Percentiles rank a stretch among this genome's conserved stretches.
Conservation (phyloP, 2,888 invertebrate species). For the Seira musarum region DNA sequence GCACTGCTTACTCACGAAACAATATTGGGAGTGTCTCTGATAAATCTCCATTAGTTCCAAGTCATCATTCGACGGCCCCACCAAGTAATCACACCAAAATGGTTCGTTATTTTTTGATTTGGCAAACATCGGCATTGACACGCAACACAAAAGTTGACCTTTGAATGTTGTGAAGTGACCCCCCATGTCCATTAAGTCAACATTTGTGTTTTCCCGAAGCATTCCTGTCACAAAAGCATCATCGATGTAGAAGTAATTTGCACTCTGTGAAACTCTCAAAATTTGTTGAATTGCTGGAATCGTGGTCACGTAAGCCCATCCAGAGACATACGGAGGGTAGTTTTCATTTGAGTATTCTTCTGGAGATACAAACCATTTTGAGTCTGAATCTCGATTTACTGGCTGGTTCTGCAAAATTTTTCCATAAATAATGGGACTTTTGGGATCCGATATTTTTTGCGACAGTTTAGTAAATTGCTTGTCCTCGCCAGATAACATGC, state of each 20-base stretch:
- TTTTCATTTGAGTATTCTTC: constrained; percentile 77
- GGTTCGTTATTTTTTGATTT: constrained; percentile 39
- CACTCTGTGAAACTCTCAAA: constrained; percentile 72
- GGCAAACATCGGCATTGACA: constrained; percentile 75
- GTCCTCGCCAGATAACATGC: constrained; percentile 71
- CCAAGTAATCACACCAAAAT: constrained; percentile 78
- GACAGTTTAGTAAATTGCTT: constrained; percentile 18
- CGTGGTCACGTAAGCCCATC: constrained; percentile 88
- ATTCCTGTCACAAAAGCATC: constrained; percentile 90
- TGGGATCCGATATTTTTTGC: background rate
- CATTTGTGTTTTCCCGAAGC: constrained; percentile 77
- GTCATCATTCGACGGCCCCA: constrained; percentile 86
- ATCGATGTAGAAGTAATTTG: constrained; percentile 93
- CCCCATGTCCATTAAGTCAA: constrained; percentile 77
- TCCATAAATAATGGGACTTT: constrained; percentile 73
- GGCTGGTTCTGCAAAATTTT: constrained; percentile 79
- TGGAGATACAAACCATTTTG: constrained; percentile 86
- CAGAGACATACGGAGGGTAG: constrained; percentile 86
- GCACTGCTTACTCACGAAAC: constrained; percentile 76
- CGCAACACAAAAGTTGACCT: constrained; percentile 83
- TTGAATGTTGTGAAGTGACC: constrained; percentile 81
- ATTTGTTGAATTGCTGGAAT: constrained; percentile 78
- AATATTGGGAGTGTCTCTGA: constrained; percentile 77
- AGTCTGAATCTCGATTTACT: constrained; percentile 79
- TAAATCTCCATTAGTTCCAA: constrained; percentile 80